Percentiles rank a stretch among this genome's conserved stretches.
phyloP scores from a whole-genome alignment of 2,888 invertebrate genomes.

The Andrena trimmerana region DNA sequence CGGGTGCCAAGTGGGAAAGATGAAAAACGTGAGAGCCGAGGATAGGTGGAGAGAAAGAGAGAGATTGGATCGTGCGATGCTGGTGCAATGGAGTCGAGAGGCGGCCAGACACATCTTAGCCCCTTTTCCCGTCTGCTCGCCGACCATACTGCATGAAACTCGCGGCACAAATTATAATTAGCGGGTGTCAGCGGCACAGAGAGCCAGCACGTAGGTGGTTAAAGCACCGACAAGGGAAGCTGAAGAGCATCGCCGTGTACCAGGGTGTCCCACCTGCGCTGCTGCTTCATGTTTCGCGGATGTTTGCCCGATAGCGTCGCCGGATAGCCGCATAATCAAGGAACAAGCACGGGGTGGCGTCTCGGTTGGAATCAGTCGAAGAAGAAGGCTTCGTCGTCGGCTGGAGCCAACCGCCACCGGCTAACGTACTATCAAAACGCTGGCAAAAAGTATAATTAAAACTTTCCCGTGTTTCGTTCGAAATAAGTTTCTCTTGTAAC shows the following conservation, averaged over 20 bases:
- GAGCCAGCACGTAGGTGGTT: conserved; percentile 62
- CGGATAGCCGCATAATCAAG: conserved; percentile 39
- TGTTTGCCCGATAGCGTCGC: conserved; percentile 22
- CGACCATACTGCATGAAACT: conserved; percentile 48
- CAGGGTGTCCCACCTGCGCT: not conserved
- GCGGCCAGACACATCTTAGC: conserved; percentile 45
- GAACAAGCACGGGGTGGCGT: not conserved
- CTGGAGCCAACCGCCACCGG: no score
- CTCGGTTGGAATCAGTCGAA: not conserved
- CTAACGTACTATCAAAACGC: not conserved
- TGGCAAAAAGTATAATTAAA: conserved; percentile 20
- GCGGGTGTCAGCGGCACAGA: conserved; percentile 67
- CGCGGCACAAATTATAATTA: conserved; percentile 76
- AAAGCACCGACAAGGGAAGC: conserved; percentile 51
- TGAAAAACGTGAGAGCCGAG: conserved; percentile 23
- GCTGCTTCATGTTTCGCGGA: conserved; percentile 24
- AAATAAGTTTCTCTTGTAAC: not conserved
- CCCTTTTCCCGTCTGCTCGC: conserved; percentile 36
- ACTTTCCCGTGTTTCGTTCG: conserved; percentile 3
- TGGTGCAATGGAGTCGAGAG: conserved; percentile 47
- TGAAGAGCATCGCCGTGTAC: conserved; percentile 9
- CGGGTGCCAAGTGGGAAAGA: conserved; percentile 30
- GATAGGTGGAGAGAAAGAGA: conserved; percentile 1
- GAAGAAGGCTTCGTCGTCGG: not conserved
- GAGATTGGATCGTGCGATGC: conserved; percentile 31